A percentile compares a stretch with the other conserved stretches of the same genome.
Evolutionary conservation across 2,797 vertebrate species (phyloP).

Genomic region (Cygnus olor): DNA sequence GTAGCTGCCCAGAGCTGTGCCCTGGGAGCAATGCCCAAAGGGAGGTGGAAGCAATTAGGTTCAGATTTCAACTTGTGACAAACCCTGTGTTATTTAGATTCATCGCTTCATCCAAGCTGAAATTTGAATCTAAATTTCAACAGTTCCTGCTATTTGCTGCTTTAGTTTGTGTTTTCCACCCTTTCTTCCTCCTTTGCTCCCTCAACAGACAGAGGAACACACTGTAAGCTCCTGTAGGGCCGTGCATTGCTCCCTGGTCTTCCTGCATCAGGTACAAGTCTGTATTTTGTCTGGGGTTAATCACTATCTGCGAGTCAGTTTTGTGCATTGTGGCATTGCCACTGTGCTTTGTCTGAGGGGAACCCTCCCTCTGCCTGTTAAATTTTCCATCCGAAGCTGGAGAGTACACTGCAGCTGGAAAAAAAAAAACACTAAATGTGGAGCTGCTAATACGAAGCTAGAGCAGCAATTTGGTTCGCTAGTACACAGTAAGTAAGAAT

Average conservation of each 20-base stretch:
- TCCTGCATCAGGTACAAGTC: background rate
- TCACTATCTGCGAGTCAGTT: background rate
- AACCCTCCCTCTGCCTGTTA: background rate
- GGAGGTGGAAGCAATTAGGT: background rate
- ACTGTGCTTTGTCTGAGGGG: background rate
- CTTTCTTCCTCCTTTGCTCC: background rate
- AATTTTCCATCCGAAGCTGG: background rate
- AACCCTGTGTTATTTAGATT: no score
- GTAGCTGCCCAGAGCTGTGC: no score
- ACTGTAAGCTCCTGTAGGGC: background rate
- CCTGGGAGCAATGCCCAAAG: background rate
- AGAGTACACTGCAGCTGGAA: conserved; percentile 19
- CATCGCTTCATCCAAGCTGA: background rate
- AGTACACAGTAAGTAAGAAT: conserved; percentile 36
- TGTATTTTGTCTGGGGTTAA: background rate
- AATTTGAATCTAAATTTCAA: background rate
- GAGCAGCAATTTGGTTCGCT: conserved; percentile 55
- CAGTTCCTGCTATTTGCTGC: background rate
- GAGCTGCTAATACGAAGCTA: conserved; percentile 41
- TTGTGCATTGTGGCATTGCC: background rate
- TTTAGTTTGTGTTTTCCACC: background rate
- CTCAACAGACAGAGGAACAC: accelerated
- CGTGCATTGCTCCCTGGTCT: accelerated
- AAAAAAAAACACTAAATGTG: conserved; percentile 53
- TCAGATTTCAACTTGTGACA: background rate